Evolutionary conservation across 2,888 invertebrate species (phyloP), one percentile per base, ranked within the genome.

Genomic region (Exephanes ischioxanthus): DNA sequence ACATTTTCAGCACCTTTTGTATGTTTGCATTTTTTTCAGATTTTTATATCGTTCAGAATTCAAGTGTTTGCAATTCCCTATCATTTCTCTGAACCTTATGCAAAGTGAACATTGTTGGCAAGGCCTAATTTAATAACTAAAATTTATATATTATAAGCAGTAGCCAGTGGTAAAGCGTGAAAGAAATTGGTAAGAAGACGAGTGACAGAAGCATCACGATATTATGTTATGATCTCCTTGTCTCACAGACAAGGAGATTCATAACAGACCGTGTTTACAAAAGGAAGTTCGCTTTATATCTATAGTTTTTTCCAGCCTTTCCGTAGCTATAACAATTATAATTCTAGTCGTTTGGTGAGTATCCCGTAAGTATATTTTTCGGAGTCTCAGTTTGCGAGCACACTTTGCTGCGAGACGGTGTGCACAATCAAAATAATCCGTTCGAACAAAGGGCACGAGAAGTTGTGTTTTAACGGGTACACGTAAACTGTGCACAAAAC

Each of bases 401-500:
- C 41, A 16, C 66, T 9, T 37, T 66, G 37, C 66, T 37, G 41
- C 37, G 66, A 66, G 66, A 66, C 66, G 33, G 6, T n/a, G 14
- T 66, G 41, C 19, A 66, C 11, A 66, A 66, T 41, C 41, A 41
- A 66, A 19, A 66, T 66, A n/a, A 66, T 66, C 41, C 41, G 66
- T 37, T 66, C 41, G n/a, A 66, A 66, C 37, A 66, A 66, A 66
- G 66, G 66, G 14, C 16, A 37, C 4, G 37, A 66, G 16, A 66
- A 66, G 41, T 30, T 66, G 66, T 66, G 41, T 19, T 66, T 66
- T 16, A 37, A 66, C 66, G 66, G 66, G 33, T 19, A 66, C n/a
- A 41, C 66, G 66, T 66, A 41, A n/a, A 66, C 66, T n/a, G 14
- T 66, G 66, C 66, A 66, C 66, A 66, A 66, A 66, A 66, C 66